Evolutionary conservation across 2,888 invertebrate species (phyloP).

Genomic region (Macaria liturata): DNA sequence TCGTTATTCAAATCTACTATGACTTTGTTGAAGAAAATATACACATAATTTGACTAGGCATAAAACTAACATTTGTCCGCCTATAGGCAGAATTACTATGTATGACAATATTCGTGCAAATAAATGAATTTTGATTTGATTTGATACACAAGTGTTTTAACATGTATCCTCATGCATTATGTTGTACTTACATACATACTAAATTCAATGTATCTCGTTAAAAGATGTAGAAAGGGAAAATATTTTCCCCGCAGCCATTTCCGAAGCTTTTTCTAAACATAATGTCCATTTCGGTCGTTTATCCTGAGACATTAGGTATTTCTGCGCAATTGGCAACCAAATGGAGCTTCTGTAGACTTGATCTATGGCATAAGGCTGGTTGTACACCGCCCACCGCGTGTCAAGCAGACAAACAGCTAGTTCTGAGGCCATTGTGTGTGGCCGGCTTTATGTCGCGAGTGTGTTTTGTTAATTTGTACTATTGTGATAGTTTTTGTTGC

Average conservation of each 20-base stretch:
- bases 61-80: too few relatives aligned
- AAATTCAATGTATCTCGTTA: too few relatives aligned
- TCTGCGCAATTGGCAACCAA: conserved; percentile 30
- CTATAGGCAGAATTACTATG: too few relatives aligned
- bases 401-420: conserved; percentile 42
- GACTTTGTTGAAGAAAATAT: too few relatives aligned
- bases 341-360: conserved; percentile 32
- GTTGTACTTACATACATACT: too few relatives aligned
- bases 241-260: not conserved
- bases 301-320: conserved; percentile 19
- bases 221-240: not conserved
- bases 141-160: too few relatives aligned
- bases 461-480: conserved; percentile 29
- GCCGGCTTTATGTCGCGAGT: conserved; percentile 33
- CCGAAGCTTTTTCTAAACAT: conserved; percentile 6
- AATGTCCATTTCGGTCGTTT: conserved; percentile 16
- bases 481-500: conserved; percentile 28
- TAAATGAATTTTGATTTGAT: too few relatives aligned
- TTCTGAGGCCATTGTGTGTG: conserved; percentile 42
- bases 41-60: too few relatives aligned
- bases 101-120: too few relatives aligned
- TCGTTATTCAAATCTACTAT: too few relatives aligned
- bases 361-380: conserved; percentile 38
- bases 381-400: conserved; percentile 44
- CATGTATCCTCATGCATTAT: too few relatives aligned